These are phyloP conservation scores for Phylloscopus whistleri DNA, from an alignment of 2,113 vertebrate species.

Conservation along the genomic window DNA sequence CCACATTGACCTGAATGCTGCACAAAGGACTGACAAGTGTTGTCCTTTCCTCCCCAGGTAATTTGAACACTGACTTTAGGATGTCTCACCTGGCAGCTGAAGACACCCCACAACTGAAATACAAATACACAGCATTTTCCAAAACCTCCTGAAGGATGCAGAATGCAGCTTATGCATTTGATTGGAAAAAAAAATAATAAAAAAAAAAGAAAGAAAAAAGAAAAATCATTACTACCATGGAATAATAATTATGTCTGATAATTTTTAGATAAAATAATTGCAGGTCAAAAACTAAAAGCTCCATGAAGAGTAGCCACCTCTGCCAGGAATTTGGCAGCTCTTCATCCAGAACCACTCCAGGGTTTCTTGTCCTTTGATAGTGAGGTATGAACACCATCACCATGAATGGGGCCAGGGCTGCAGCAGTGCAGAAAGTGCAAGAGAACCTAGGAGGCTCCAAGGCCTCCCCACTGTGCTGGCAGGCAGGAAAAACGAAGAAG, in stretches of 20 bases:
- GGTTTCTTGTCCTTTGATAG: background rate
- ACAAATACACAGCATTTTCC: background rate
- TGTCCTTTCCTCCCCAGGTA: background rate
- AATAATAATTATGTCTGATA: background rate
- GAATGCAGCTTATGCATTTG: background rate
- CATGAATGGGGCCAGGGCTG: background rate
- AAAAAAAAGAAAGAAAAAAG: background rate
- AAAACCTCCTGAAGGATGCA: background rate
- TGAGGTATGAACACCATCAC: background rate
- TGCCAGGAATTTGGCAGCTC: background rate
- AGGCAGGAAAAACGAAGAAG: background rate
- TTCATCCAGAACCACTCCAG: background rate
- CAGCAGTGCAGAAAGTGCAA: background rate
- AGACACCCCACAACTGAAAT: background rate
- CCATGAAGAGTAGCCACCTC: background rate
- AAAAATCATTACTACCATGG: background rate
- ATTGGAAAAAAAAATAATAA: background rate
- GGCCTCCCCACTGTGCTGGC: rapidly evolving
- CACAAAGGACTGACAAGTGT: background rate
- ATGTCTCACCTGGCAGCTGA: background rate
- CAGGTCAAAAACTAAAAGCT: background rate
- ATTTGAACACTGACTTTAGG: background rate
- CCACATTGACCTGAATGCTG: background rate
- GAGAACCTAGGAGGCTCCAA: background rate
- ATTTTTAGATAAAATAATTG: background rate